Conservation (phyloP, 1,140 invertebrate genomes). For the Drosophila paulistorum region DNA sequence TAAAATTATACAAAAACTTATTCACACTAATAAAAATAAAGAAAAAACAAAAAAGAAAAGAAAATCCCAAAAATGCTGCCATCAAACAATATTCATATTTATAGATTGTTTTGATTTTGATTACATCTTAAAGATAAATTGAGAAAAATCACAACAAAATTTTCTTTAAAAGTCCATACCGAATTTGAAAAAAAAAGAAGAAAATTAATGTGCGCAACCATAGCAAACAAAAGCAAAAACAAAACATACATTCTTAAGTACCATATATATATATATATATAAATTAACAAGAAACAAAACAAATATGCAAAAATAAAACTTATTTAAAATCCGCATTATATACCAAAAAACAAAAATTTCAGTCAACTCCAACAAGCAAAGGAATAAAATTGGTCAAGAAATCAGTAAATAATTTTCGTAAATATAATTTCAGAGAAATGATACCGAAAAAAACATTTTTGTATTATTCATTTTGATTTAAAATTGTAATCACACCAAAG, state of each 20-base stretch:
- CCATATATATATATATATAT: slow-evolving; percentile 61
- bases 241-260: slow-evolving; percentile 73
- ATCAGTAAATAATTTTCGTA: slow-evolving; percentile 35
- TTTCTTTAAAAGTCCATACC: slow-evolving; percentile 67
- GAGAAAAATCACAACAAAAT: slow-evolving; percentile 36
- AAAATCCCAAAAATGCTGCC: slow-evolving; percentile 27
- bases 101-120: slow-evolving; percentile 13
- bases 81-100: slow-evolving; percentile 33
- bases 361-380: slow-evolving; percentile 53
- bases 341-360: slow-evolving; percentile 51
- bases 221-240: slow-evolving; percentile 47
- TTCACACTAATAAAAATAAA: slow-evolving; percentile 23
- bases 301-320: slow-evolving; percentile 67
- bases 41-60: not conserved
- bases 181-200: slow-evolving; percentile 48
- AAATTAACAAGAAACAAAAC: slow-evolving; percentile 9
- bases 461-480: no score
- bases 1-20: slow-evolving; percentile 56
- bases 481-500: no score
- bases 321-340: slow-evolving; percentile 69
- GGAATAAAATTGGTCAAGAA: slow-evolving; percentile 43
- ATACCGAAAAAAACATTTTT: not conserved
- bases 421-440: not conserved
- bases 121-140: slow-evolving; percentile 38
- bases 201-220: slow-evolving; percentile 69